Conservation (phyloP, 2,888 invertebrate genomes). For the Cyclophora punctaria region DNA sequence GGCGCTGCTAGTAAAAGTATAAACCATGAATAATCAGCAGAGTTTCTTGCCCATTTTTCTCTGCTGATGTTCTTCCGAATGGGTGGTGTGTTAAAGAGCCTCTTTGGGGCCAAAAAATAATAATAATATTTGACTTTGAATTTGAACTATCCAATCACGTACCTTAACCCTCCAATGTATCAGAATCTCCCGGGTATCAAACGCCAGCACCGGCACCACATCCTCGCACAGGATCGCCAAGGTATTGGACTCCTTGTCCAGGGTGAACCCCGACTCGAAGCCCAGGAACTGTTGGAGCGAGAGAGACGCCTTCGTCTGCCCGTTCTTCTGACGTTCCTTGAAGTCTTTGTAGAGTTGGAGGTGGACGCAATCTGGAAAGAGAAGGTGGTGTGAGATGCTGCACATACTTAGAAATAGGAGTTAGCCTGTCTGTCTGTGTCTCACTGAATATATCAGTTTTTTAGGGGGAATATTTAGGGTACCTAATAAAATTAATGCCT, state of each 20-base stretch:
- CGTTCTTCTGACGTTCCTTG: constrained; percentile 90
- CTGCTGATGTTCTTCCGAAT: no score
- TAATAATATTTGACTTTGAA: background rate
- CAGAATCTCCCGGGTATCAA: constrained; percentile 88
- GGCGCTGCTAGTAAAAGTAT: no score
- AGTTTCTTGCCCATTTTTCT: no score
- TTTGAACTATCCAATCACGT: constrained; percentile 4
- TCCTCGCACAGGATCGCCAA: constrained; percentile 92
- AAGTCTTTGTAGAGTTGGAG: constrained; percentile 91
- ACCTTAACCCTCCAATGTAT: constrained; percentile 88
- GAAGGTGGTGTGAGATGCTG: no score
- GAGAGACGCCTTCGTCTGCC: constrained; percentile 90
- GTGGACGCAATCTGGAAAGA: constrained; percentile 86
- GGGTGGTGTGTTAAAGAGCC: no score
- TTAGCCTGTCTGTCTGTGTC: no score
- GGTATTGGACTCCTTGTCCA: constrained; percentile 93
- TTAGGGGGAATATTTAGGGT: no score
- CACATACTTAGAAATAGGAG: no score
- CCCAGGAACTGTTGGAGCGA: constrained; percentile 91
- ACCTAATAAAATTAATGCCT: no score
- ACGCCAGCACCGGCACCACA: constrained; percentile 88
- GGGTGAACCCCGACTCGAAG: constrained; percentile 89
- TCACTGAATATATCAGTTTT: no score
- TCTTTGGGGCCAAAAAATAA: no score
- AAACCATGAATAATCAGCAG: no score